Base-by-base conservation (phyloP, 2,888 invertebrate genomes). In the Camponotus fellah region DNA sequence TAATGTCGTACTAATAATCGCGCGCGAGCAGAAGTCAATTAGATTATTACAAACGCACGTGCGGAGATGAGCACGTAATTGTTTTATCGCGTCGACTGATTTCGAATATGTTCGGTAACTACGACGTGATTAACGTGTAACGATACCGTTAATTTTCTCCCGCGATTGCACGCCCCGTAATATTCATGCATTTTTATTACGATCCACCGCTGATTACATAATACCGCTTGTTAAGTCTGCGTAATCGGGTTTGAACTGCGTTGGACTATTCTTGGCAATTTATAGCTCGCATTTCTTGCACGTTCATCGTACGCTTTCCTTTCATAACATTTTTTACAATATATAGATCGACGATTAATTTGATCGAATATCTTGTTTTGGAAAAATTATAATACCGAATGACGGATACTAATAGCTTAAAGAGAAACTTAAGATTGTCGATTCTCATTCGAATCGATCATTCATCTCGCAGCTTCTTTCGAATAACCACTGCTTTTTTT, bases 211-310 rank as follows among this genome's bases (percentile, higher is more conserved):
- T 85, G 88, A 87, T 89, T 90, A 84, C 88, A 85, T 88, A 89
- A 90, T 88, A 85, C 69, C 85, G 86, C 89, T 89, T 87, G 85
- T 89, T 90, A 89, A 84, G 71, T 82, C 77, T 77, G 88, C 26
- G 26, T 81, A 89, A 89, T 89, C 89, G 82, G 85, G 77, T 84
- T 49, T 85, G 82, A 88, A 87, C 83, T 76, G 58, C 75, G 82
- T 85, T 79, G 66, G 64, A 66, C 84, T 79, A 69, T 77, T 26
- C 56, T 58, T 21, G 32, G 26, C 40, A 56, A 32, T 56, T 66
- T 53, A 43, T 43, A 34, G 49, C 10, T 34, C 32, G 49, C 40
- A 34, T 37, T 68, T 77, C n/a, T 66, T 66, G 6, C 34, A 8
- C 17, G 17, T 6, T 2, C 14, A 26, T 26, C 26, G 17, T 10